phyloP scores from a whole-genome alignment of 1,140 invertebrate genomes.

The Caenorhabditis latens region DNA sequence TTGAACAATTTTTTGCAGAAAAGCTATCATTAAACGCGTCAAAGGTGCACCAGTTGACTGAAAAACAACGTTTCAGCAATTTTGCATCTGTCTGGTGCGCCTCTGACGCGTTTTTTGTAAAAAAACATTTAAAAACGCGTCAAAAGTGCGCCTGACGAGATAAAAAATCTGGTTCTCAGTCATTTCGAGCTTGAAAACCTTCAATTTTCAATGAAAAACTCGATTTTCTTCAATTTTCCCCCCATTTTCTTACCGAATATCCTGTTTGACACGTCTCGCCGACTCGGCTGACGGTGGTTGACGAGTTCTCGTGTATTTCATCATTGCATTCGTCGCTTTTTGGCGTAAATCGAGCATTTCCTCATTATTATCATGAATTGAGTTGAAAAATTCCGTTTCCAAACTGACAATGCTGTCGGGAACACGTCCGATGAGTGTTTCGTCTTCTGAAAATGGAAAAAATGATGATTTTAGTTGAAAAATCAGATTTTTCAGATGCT shows the following conservation, averaged over 20 bases:
- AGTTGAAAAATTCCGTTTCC: constrained; percentile 85
- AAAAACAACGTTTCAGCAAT: too few species aligned
- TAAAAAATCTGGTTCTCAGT: not conserved
- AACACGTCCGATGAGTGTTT: constrained; percentile 83
- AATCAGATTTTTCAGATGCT: not conserved
- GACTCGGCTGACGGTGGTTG: constrained; percentile 90
- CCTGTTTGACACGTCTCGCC: constrained; percentile 85
- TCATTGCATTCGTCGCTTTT: constrained; percentile 89
- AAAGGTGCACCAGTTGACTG: too few species aligned
- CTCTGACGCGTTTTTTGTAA: too few species aligned
- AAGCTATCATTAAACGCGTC: not conserved
- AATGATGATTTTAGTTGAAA: not conserved
- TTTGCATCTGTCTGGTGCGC: too few species aligned
- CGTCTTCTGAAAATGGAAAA: constrained; percentile 75
- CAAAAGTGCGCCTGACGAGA: too few species aligned
- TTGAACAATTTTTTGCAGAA: not conserved
- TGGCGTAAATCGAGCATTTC: constrained; percentile 86
- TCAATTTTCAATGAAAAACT: not conserved
- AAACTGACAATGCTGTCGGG: constrained; percentile 88
- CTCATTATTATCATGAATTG: constrained; percentile 83
- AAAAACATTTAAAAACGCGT: too few species aligned
- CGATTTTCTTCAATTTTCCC: not conserved
- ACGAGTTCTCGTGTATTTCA: constrained; percentile 89
- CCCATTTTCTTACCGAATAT: constrained; percentile 71
- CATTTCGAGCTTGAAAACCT: not conserved